phyloP scores from a whole-genome alignment of 2,797 vertebrate genomes.

The Remorina albescens region DNA sequence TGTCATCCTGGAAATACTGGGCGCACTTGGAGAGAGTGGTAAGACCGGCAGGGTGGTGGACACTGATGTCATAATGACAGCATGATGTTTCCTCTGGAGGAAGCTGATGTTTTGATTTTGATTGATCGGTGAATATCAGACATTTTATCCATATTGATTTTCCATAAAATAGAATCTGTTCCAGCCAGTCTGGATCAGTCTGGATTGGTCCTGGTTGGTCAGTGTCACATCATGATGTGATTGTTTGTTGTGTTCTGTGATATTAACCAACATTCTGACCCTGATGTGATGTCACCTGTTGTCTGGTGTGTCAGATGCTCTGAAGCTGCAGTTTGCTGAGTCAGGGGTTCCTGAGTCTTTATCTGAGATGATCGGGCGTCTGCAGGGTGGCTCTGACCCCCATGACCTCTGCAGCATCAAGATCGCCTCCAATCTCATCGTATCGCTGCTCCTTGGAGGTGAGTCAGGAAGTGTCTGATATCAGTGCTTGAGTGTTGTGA shows the following conservation, averaged over 20 bases:
- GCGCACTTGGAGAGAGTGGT: conserved; percentile 91
- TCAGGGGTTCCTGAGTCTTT: conserved; percentile 88
- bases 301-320: conserved; percentile 77
- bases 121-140: too few species aligned
- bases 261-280: too few species aligned
- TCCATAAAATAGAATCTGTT: too few species aligned
- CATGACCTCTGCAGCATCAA: conserved; percentile 91
- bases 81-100: background rate
- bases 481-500: background rate
- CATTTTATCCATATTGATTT: too few species aligned
- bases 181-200: too few species aligned
- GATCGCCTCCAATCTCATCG: conserved; percentile 92
- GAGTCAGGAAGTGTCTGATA: conserved; percentile 53
- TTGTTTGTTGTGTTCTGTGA: too few species aligned
- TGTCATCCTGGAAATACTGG: conserved; percentile 90
- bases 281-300: too few species aligned
- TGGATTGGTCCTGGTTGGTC: too few species aligned
- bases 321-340: conserved; percentile 92
- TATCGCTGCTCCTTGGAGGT: conserved; percentile 92
- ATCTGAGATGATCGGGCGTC: conserved; percentile 86
- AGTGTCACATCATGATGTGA: too few species aligned
- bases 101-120: background rate
- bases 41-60: conserved; percentile 51
- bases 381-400: conserved; percentile 85
- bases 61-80: background rate